phyloP scores from a whole-genome alignment of 2,797 vertebrate genomes.

The Acrocephalus scirpaceus region DNA sequence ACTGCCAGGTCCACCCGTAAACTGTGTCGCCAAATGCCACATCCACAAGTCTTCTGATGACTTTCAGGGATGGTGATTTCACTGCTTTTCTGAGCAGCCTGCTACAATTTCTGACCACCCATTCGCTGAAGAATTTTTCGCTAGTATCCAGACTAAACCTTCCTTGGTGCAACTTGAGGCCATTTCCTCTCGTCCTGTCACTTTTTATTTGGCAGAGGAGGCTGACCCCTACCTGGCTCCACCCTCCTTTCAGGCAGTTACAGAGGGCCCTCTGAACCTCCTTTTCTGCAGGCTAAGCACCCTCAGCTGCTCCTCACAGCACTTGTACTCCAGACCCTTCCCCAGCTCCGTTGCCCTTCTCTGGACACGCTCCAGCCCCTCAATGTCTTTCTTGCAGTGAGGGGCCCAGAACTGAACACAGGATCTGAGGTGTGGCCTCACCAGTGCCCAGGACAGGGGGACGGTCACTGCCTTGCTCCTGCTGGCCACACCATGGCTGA shows the following conservation, averaged over 20 bases:
- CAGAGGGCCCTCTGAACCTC: not conserved
- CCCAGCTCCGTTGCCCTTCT: not conserved
- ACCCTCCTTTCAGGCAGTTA: not conserved
- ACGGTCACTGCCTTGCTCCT: not conserved
- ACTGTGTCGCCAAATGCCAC: not conserved
- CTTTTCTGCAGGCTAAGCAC: not conserved
- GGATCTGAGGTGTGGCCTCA: not conserved
- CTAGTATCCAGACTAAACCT: not conserved
- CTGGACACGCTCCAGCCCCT: not conserved
- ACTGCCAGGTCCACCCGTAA: not conserved
- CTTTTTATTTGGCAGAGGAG: not conserved
- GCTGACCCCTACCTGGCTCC: fast-evolving
- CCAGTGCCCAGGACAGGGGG: not conserved
- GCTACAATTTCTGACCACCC: not conserved
- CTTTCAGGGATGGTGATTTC: not conserved
- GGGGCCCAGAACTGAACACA: not conserved
- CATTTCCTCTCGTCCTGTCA: not conserved
- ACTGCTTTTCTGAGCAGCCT: not conserved
- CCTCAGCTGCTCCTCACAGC: not conserved
- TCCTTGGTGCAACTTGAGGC: not conserved
- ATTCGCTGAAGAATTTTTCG: not conserved
- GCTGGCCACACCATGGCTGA: not conserved
- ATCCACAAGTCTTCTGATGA: not conserved
- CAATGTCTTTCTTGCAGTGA: not conserved
- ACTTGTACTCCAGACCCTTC: not conserved